A percentile compares a stretch with the other conserved stretches of the same genome.
These are phyloP conservation scores for Ceyx margarethae DNA, from an alignment of 2,113 vertebrate species.

Conservation along the genomic window DNA sequence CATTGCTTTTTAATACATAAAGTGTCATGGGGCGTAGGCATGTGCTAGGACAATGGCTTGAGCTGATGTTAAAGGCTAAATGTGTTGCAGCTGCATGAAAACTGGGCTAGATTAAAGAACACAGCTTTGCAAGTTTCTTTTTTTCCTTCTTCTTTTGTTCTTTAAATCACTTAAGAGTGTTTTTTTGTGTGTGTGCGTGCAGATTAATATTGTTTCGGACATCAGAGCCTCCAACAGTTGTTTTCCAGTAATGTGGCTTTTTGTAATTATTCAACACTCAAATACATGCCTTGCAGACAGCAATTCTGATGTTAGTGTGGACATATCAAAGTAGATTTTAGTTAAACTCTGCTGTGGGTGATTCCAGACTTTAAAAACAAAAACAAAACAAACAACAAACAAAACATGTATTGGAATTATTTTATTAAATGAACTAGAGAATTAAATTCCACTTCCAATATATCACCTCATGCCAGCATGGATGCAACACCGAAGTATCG, in stretches of 20 bases:
- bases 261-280: conserved; percentile 10
- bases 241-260: conserved; percentile 20
- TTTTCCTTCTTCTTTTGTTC: no score
- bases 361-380: not conserved
- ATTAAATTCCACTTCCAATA: not conserved
- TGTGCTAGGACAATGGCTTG: conserved; percentile 37
- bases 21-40: not conserved
- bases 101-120: conserved; percentile 36
- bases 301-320: not conserved
- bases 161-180: not conserved
- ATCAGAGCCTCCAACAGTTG: not conserved
- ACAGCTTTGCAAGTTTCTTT: not conserved
- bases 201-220: not conserved
- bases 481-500: not conserved
- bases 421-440: not conserved
- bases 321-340: not conserved
- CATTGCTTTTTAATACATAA: not conserved
- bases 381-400: no score
- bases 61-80: conserved; percentile 37
- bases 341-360: conserved; percentile 1
- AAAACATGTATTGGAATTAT: not conserved
- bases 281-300: not conserved
- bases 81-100: conserved; percentile 22
- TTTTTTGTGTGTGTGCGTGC: not conserved
- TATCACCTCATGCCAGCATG: not conserved